Base-by-base conservation (phyloP, 2,888 invertebrate genomes). In the Saturnia pavonia region DNA sequence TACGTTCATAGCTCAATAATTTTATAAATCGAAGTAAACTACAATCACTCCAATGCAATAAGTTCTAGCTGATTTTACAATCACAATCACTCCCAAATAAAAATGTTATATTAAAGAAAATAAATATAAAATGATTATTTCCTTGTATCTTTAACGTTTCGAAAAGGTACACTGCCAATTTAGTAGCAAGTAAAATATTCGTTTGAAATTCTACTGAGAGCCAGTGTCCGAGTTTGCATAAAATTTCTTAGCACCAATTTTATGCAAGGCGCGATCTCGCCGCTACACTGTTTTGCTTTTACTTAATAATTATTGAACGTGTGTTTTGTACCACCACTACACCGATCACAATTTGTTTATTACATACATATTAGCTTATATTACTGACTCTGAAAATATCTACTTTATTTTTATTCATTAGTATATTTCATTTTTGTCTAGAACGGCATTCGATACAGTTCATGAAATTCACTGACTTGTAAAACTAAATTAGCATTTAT, bases 281-380 rank as follows among this genome's bases (percentile, higher is more conserved):
- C 70, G 82, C 76, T 75, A 89, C 89, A 89, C 77, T 84, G 88
- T 86, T 90, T 89, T 84, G 87, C 89, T 90, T 85, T 90, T 88
- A 90, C 85, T 82, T 87, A 84, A 87, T 88, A 87, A 85, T 85
- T 25, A 65, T 65, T n/a, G n/a, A 40, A 65, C 16, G 40, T 65
- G 19, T n/a, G 4, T 4, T 65, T 65, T 65, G 40, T 16, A 40
- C 11, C n/a, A n/a, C 19, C 40, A 65, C 11, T n/a, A 19, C n/a
- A 65, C 7, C 65, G 40, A 40, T 40, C n/a, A 40, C 65, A 65
- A 40, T 65, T 65, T 65, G 57, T 60, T 60, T 60, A 27, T 60
- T 27, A 25, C 14, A 25, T 27, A 25, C 14, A 25, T 6, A 14
- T 57, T 57, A 2, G 25, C 14, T 57, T 60, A 1, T 25, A 25